Conservation (phyloP, 2,113 vertebrate species). For the Notiomystis cincta region DNA sequence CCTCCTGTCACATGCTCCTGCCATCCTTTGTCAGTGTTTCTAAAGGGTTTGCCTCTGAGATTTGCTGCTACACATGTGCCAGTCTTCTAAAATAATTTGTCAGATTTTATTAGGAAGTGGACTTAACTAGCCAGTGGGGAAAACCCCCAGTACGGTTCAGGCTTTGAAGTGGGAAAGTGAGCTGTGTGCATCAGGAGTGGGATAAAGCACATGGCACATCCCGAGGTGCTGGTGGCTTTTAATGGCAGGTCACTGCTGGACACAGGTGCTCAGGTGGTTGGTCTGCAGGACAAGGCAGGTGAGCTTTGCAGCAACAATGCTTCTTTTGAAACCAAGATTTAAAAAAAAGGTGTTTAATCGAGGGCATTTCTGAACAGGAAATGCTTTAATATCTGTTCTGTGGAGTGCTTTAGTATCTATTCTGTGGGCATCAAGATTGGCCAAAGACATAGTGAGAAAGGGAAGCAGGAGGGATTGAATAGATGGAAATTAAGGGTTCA, state of each 20-base stretch:
- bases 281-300: neutral
- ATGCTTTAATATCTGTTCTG: neutral
- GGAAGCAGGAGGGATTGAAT: neutral
- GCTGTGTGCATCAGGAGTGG: neutral
- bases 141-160: neutral
- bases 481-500: neutral
- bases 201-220: neutral
- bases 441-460: neutral
- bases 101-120: neutral
- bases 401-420: neutral
- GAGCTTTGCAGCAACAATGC: neutral
- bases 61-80: neutral
- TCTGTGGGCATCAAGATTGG: neutral
- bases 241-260: neutral
- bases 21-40: neutral
- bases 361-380: neutral
- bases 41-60: neutral
- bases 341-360: rapidly evolving
- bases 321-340: neutral
- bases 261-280: neutral
- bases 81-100: neutral
- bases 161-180: neutral
- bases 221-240: neutral
- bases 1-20: neutral
- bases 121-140: neutral